These are phyloP conservation scores for Anguilla marmorata DNA, from an alignment of 2,797 vertebrate species.

Conservation along the genomic window DNA sequence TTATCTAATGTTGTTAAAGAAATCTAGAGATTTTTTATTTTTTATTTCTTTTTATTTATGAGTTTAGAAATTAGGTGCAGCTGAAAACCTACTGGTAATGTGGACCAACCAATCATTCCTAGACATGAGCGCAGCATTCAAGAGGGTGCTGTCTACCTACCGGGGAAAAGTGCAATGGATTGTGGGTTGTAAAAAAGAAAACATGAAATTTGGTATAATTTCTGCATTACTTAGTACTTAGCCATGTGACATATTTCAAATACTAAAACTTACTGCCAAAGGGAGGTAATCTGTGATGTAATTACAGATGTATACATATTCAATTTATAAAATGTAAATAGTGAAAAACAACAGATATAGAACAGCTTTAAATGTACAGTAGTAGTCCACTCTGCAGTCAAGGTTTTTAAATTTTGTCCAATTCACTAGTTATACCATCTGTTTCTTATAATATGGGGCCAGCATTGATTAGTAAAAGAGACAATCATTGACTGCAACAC, in stretches of 20 bases:
- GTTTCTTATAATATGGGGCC: not conserved
- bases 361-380: conserved; percentile 30
- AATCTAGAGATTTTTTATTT: not conserved
- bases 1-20: not conserved
- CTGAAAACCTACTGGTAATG: conserved; percentile 51
- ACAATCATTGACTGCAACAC: conserved; percentile 13
- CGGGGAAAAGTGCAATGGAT: conserved; percentile 52
- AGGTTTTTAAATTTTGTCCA: not conserved
- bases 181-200: conserved; percentile 55
- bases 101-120: conserved; percentile 52
- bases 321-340: conserved; percentile 14
- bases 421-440: not conserved
- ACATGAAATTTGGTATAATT: conserved; percentile 52
- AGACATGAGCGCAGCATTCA: conserved; percentile 58
- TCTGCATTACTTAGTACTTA: conserved; percentile 46
- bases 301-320: not conserved
- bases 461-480: conserved; percentile 16
- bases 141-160: conserved; percentile 60
- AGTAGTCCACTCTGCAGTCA: not conserved
- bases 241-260: conserved; percentile 22
- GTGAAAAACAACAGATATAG: not conserved
- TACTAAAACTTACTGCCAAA: conserved; percentile 33
- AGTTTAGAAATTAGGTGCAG: conserved; percentile 42
- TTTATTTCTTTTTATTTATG: not conserved
- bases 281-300: not conserved